phyloP scores from a whole-genome alignment of 2,888 invertebrate species.

The Escarpia spicata region DNA sequence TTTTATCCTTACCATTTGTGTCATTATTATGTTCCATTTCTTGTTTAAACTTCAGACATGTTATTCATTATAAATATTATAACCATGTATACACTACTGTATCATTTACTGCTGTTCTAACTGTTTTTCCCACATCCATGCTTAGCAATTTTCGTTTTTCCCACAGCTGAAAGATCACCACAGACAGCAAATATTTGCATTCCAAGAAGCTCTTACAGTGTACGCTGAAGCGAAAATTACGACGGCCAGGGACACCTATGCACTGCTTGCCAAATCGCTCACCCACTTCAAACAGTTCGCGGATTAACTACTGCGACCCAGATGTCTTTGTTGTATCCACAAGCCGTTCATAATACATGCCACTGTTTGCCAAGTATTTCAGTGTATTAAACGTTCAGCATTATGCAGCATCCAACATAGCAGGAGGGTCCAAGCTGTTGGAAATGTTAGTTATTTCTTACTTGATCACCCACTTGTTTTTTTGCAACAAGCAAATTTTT shows the following conservation, averaged over 20 bases:
- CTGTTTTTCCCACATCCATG: background rate
- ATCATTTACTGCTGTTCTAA: background rate
- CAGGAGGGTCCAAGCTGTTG: background rate
- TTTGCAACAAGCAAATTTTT: background rate
- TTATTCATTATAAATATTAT: background rate
- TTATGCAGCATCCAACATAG: background rate
- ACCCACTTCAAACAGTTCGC: conserved; percentile 36
- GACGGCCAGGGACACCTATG: conserved; percentile 59
- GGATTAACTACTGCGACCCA: background rate
- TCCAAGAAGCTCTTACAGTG: conserved; percentile 55
- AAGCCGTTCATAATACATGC: background rate
- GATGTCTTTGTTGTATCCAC: background rate
- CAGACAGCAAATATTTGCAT: conserved; percentile 51
- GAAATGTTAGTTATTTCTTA: background rate
- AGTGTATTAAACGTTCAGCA: background rate
- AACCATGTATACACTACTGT: background rate
- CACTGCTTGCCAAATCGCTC: conserved; percentile 51
- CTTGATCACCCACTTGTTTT: background rate
- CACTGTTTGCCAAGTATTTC: background rate
- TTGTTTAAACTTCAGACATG: background rate
- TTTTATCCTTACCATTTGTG: background rate
- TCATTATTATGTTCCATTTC: background rate
- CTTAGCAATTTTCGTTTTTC: background rate
- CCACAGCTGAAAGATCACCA: conserved; percentile 40
- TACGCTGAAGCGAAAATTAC: conserved; percentile 62